Evolutionary conservation across 2,113 vertebrate genomes (phyloP).

Genomic region (Montifringilla adamsi): DNA sequence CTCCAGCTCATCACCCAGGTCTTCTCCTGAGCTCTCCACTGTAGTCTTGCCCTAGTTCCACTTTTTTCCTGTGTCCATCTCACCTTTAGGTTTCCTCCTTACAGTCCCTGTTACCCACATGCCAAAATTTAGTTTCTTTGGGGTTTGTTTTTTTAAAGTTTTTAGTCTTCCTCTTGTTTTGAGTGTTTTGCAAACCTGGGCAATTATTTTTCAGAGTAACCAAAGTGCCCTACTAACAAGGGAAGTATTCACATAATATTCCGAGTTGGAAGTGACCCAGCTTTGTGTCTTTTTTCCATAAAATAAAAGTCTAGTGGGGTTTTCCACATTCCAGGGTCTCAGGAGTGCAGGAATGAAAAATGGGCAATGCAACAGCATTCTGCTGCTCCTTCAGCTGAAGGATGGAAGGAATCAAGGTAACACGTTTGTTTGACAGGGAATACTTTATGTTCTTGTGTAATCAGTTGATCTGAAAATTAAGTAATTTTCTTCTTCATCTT

Average conservation of each 20-base stretch:
- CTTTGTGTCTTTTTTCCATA: neutral
- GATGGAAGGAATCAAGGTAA: neutral
- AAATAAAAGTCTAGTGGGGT: neutral
- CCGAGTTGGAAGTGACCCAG: neutral
- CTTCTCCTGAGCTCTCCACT: neutral
- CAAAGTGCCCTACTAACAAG: neutral
- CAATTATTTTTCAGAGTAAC: neutral
- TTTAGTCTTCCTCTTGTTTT: neutral
- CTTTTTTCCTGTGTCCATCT: neutral
- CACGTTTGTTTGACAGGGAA: neutral
- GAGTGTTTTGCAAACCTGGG: neutral
- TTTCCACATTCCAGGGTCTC: neutral
- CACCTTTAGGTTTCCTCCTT: neutral
- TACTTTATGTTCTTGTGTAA: neutral
- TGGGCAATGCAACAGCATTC: neutral
- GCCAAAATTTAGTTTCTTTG: neutral
- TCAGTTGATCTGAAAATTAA: conserved; percentile 37
- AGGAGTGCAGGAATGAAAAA: neutral
- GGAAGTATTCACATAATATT: neutral
- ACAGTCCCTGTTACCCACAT: neutral
- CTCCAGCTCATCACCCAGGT: neutral
- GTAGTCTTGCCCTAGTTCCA: neutral
- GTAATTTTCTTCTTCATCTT: conserved; percentile 36
- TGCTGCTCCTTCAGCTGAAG: neutral
- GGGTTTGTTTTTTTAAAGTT: neutral